Evolutionary conservation across 2,113 vertebrate genomes (phyloP).

Genomic region (Microcebus griseorufus): DNA sequence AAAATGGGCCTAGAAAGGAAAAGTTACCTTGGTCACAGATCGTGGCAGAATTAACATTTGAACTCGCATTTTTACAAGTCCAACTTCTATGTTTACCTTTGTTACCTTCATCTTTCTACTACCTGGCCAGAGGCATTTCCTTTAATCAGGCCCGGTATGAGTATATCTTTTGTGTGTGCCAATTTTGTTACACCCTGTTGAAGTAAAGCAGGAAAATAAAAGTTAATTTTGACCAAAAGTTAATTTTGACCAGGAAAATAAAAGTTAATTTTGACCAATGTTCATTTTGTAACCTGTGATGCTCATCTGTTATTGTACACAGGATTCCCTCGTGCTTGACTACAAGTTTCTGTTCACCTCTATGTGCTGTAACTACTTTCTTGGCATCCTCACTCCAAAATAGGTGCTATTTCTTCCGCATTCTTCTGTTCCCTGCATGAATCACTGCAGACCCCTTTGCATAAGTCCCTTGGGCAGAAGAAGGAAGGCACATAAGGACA

Average conservation of each 20-base stretch:
- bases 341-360: background rate
- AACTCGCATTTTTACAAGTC: background rate
- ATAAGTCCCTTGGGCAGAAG: background rate
- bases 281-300: background rate
- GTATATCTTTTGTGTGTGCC: background rate
- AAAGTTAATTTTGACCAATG: conserved; percentile 43
- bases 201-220: conserved; percentile 48
- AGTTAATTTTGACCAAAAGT: conserved; percentile 43
- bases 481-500: background rate
- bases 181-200: background rate
- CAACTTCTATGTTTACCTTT: background rate
- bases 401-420: too few relatives aligned
- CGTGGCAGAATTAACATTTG: background rate
- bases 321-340: background rate
- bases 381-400: too few relatives aligned
- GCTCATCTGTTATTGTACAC: background rate
- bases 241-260: conserved; percentile 25
- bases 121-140: background rate
- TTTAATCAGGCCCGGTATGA: background rate
- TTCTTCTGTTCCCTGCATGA: too few relatives aligned
- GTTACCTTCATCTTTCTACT: background rate
- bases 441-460: background rate
- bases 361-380: too few relatives aligned
- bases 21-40: background rate
- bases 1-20: background rate